A percentile compares a stretch with the other conserved stretches of the same genome.
phyloP scores from a whole-genome alignment of 2,797 vertebrate genomes.

The Triplophysa bombifrons region DNA sequence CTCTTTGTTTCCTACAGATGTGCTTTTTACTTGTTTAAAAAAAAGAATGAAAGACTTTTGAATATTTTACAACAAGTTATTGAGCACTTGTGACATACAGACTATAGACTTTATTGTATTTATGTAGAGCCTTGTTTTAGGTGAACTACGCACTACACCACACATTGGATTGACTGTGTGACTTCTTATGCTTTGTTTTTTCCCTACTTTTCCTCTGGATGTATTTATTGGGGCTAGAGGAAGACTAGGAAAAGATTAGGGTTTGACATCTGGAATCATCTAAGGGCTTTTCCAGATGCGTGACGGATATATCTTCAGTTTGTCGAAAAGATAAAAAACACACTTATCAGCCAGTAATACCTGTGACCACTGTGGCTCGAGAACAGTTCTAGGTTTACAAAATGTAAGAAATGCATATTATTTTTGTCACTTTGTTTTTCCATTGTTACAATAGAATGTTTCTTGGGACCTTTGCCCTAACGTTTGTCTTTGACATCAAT shows the following conservation, averaged over 20 bases:
- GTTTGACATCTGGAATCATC: conserved; percentile 70
- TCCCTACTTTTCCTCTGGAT: conserved; percentile 49
- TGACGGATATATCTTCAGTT: conserved; percentile 71
- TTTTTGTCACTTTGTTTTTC: conserved; percentile 69
- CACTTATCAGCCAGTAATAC: conserved; percentile 81
- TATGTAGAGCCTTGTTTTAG: conserved; percentile 85
- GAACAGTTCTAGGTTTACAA: conserved; percentile 80
- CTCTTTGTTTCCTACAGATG: conserved; percentile 67
- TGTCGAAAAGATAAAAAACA: conserved; percentile 63
- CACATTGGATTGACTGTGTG: conserved; percentile 73
- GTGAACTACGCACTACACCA: conserved; percentile 73
- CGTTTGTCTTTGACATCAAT: conserved; percentile 87
- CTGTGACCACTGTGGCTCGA: conserved; percentile 85
- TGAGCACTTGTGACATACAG: conserved; percentile 86
- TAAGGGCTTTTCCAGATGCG: conserved; percentile 74
- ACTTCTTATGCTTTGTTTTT: conserved; percentile 37
- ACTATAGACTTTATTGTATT: conserved; percentile 85
- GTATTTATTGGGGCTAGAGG: conserved; percentile 66
- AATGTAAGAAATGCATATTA: conserved; percentile 78
- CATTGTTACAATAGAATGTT: conserved; percentile 79
- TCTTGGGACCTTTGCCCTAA: conserved; percentile 79
- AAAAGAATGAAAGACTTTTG: conserved; percentile 63
- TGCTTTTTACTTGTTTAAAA: conserved; percentile 71
- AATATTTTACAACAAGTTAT: conserved; percentile 83
- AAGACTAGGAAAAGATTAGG: conserved; percentile 54